These are phyloP conservation scores for Eupristina koningsbergeri DNA, from an alignment of 1,140 invertebrate species.

Conservation along the genomic window DNA sequence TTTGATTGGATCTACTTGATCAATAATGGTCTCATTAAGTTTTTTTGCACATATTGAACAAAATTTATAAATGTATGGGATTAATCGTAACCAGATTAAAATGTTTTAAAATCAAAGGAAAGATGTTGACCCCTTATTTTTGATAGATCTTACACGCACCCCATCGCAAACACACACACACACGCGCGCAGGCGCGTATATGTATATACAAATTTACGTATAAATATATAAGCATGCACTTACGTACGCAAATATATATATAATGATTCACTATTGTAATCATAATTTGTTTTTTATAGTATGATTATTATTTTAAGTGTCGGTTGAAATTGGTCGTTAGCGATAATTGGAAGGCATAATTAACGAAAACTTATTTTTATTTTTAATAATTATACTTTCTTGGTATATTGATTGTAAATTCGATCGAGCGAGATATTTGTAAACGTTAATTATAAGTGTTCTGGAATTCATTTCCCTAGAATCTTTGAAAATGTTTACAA, in stretches of 20 bases:
- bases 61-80: no score
- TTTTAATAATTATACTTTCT: slow-evolving; percentile 2
- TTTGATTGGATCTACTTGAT: not conserved
- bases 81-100: not conserved
- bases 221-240: no score
- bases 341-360: not conserved
- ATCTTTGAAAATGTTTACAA: slow-evolving; percentile 3
- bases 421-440: not conserved
- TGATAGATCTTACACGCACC: not conserved
- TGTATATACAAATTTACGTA: no score
- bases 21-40: not conserved
- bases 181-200: not conserved
- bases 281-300: slow-evolving; percentile 13
- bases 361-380: not conserved
- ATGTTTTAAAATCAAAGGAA: not conserved
- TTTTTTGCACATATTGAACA: not conserved
- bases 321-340: slow-evolving; percentile 28
- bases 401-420: not conserved
- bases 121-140: no score
- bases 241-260: not conserved
- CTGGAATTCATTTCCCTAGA: slow-evolving; percentile 18
- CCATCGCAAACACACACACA: not conserved
- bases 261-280: not conserved
- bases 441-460: not conserved
- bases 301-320: slow-evolving; percentile 18